Base-by-base conservation (phyloP, 2,113 vertebrate genomes). In the Gallinago undulata region DNA sequence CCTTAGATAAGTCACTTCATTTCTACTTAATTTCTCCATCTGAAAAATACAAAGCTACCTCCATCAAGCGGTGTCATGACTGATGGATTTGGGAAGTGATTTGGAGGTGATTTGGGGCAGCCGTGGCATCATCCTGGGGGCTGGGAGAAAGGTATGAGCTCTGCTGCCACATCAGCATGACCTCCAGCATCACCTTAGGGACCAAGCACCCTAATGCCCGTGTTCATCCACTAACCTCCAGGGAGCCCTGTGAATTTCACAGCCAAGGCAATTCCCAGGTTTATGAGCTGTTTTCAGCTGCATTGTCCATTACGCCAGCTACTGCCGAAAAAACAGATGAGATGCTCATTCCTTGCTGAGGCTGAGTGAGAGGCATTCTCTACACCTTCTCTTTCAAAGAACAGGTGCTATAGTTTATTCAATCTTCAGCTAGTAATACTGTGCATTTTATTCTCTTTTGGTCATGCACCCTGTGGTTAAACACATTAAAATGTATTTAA, bases 71-170 rank as follows among this genome's bases (percentile, higher is more conserved):
- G 14, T 6, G 59, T 13, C n/a, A 12, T 2, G 25, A 7, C 33
- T 47, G 72, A 67, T 31, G 24, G 67, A 19, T 76, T 19, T 72
- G 47, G 70, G 62, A 41, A 41, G 50, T 4, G 53, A 8, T 67
- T 84, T 14, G 66, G 47, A 56, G 37, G 24, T 17, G 27, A 47
- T 47, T 1, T 69, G 76, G 43, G 37, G 33, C 27, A 51, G 47
- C 59, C 2, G 1, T 24, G 1, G 10, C 51, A 23, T 51, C 1
- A 0, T 16, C 21, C 27, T 22, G n/a, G 25, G 30, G 39, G 30
- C 21, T 39, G 56, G 56, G 11, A 47, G 24, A 74, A 27, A 60
- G 31, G 19, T 7, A 2, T 4, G 30, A 72, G n/a, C 43, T 41
- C 50, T 48, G 19, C 80, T 39, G 33, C 4, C 14, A 7, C 2